Conservation (phyloP, 2,797 vertebrate species). For the Acrocephalus scirpaceus region DNA sequence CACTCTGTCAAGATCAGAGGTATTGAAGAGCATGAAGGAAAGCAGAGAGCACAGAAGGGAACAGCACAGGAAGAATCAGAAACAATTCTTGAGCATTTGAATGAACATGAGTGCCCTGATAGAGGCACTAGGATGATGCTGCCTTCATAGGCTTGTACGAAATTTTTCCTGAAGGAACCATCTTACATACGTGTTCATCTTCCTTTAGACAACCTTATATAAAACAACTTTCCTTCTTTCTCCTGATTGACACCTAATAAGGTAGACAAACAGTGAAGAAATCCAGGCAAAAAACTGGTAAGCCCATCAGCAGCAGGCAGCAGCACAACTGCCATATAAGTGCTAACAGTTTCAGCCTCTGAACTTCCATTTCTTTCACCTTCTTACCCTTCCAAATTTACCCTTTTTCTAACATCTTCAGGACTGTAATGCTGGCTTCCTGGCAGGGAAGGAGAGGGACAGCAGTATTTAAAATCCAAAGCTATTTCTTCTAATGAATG, state of each 20-base stretch:
- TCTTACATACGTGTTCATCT: neutral
- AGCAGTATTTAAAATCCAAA: slow-evolving; percentile 14
- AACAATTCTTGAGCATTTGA: neutral
- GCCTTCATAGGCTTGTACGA: neutral
- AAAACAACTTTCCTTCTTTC: neutral
- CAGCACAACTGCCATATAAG: neutral
- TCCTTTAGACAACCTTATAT: neutral
- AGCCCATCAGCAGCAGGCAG: neutral
- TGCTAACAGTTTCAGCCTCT: neutral
- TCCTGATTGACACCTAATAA: neutral
- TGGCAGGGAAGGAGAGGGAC: neutral
- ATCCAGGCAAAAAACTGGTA: neutral
- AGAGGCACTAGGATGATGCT: slow-evolving; percentile 22
- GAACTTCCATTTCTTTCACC: neutral
- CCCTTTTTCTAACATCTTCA: neutral
- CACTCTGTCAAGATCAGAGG: neutral
- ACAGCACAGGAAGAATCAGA: slow-evolving; percentile 42
- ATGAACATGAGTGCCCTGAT: slow-evolving; percentile 6
- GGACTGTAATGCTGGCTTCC: neutral
- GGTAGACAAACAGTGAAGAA: neutral
- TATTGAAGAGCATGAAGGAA: neutral
- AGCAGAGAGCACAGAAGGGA: neutral
- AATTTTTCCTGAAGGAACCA: neutral
- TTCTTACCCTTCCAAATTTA: neutral
- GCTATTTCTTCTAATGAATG: slow-evolving; percentile 52